Evolutionary conservation across 2,888 invertebrate species (phyloP), one percentile per base, ranked within the genome.

Genomic region (Xylota sylvarum): DNA sequence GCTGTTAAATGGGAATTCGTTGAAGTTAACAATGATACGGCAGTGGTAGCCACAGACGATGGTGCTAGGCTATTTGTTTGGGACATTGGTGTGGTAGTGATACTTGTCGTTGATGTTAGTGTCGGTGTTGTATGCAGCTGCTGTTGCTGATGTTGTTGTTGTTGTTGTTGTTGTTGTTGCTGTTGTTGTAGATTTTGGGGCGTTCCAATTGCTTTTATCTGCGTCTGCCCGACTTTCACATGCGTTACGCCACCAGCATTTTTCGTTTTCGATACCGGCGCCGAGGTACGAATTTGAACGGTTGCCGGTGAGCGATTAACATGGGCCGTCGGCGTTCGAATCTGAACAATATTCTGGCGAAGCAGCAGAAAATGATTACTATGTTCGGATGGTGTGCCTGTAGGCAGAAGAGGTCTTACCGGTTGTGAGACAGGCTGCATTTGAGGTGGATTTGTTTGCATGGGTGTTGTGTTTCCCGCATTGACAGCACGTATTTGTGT

Each of bases 211-310:
- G 92, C 91, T 90, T 92, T 93, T 56, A 92, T 93, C 89, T 93
- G 93, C 58, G 93, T 93, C 89, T 92, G 92, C 37, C 93, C 93
- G 72, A 93, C 92, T 89, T 93, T 93, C 4, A 92, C 92, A 88
- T 91, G 91, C 58, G 91, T 90, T 88, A 89, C 88, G 79, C 88
- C 91, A 88, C 88, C 89, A 86, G 84, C 88, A 83, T 89, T 88
- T 74, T 89, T 87, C 52, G 88, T 88, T 76, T 90, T 89, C 32
- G 89, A 88, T 65, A 90, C 89, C 4, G 92, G 89, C 50, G 91
- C 90, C 50, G 89, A 80, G 17, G 88, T 87, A 46, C 92, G 91
- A 72, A 92, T 92, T 88, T 93, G 93, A 74, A 92, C 92, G 56
- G 92, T 90, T 9, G 90, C 90, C 37, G 92, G 90, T 3, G 92